Percentiles rank a stretch among this genome's conserved stretches.
phyloP scores from a whole-genome alignment of 92 coral and sea anemone genomes.

The Parazoanthus atlanticus region DNA sequence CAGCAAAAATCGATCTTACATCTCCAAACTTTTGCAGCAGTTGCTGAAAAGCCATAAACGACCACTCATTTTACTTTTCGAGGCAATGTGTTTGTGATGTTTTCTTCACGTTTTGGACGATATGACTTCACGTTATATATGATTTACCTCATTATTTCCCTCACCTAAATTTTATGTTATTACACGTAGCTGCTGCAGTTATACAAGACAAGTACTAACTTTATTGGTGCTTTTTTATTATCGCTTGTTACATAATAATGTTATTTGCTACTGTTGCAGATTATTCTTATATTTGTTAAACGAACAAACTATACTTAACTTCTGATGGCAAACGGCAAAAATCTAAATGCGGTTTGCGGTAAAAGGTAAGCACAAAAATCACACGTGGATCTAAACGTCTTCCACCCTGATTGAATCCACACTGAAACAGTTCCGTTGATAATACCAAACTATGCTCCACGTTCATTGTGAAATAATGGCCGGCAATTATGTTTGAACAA shows the following conservation, averaged over 20 bases:
- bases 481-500: background rate
- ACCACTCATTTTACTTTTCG: background rate
- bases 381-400: too few relatives aligned
- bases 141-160: background rate
- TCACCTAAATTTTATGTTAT: too few relatives aligned
- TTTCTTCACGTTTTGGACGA: too few relatives aligned
- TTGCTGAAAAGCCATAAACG: background rate
- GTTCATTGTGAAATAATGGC: background rate
- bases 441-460: too few relatives aligned
- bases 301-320: background rate
- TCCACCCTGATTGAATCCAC: background rate
- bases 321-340: background rate
- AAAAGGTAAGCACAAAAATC: too few relatives aligned
- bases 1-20: background rate
- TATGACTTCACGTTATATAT: too few relatives aligned
- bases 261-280: background rate
- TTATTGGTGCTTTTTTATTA: too few relatives aligned
- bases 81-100: background rate
- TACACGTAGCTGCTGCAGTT: too few relatives aligned
- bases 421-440: too few relatives aligned
- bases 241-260: too few relatives aligned
- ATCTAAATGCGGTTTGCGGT: background rate
- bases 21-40: background rate
- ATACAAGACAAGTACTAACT: too few relatives aligned
- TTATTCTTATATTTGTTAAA: too few relatives aligned